Percentiles rank a stretch among this genome's conserved stretches.
These are phyloP conservation scores for Siniperca knerii DNA, from an alignment of 2,113 vertebrate genomes.

Conservation along the genomic window DNA sequence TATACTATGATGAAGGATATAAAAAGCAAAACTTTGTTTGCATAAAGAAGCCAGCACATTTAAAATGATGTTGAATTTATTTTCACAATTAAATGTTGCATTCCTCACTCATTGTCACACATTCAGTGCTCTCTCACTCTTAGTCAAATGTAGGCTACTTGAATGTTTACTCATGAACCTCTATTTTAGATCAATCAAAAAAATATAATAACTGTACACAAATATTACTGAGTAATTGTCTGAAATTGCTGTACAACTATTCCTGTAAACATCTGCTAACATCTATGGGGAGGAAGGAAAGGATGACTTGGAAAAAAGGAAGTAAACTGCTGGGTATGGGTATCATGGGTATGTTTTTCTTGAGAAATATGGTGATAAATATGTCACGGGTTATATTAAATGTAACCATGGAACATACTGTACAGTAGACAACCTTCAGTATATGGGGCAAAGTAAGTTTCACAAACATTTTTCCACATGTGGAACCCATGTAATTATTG, in stretches of 20 bases:
- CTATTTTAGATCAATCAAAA: not conserved
- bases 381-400: slow-evolving; percentile 19
- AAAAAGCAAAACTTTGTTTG: not conserved
- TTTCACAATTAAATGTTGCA: not conserved
- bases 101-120: not conserved
- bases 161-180: not conserved
- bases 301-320: slow-evolving; percentile 5
- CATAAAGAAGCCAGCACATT: not conserved
- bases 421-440: slow-evolving; percentile 33
- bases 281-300: not conserved
- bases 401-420: not conserved
- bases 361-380: slow-evolving; percentile 16
- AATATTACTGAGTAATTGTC: not conserved
- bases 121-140: not conserved
- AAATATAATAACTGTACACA: not conserved
- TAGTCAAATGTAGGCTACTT: not conserved
- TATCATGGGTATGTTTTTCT: not conserved
- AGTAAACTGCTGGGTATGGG: not conserved
- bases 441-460: slow-evolving; percentile 22
- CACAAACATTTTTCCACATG: slow-evolving; percentile 30
- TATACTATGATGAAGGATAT: not conserved
- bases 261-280: not conserved
- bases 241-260: not conserved
- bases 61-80: not conserved
- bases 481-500: slow-evolving; percentile 31